These are phyloP conservation scores for Diuraphis noxia DNA, from an alignment of 1,140 invertebrate species.

Conservation along the genomic window DNA sequence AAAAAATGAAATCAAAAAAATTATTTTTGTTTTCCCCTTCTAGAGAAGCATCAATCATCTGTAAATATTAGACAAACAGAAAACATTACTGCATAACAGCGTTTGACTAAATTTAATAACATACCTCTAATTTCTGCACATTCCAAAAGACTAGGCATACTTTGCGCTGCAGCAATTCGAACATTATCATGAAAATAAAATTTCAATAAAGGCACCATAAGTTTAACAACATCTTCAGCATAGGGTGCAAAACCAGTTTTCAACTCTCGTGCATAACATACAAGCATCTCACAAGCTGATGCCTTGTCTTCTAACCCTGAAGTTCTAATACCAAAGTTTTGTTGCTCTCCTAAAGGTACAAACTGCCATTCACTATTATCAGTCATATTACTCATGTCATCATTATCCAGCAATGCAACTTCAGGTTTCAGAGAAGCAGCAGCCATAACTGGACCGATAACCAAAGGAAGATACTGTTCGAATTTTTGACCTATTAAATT, in stretches of 20 bases:
- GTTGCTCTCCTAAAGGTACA: constrained; percentile 93
- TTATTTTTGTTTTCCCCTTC: no score
- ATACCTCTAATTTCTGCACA: constrained; percentile 85
- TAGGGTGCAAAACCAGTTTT: constrained; percentile 96
- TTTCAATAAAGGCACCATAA: constrained; percentile 96
- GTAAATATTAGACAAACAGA: not conserved
- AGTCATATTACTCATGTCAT: constrained; percentile 84
- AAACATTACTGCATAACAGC: not conserved
- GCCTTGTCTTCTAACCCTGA: constrained; percentile 97
- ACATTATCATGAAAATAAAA: constrained; percentile 99
- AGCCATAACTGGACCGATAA: constrained; percentile 95
- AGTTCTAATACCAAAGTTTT: constrained; percentile 90
- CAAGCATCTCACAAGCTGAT: constrained; percentile 98
- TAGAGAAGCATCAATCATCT: no score
- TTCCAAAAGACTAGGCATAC: constrained; percentile 89
- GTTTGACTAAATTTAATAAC: not conserved
- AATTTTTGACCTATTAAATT: constrained; percentile 77
- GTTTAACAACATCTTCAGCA: constrained; percentile 88
- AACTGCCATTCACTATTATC: constrained; percentile 96
- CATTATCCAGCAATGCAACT: constrained; percentile 93
- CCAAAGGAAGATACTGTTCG: constrained; percentile 93
- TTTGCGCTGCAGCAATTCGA: constrained; percentile 88
- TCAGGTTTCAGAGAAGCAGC: constrained; percentile 96
- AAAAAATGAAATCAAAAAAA: no score
- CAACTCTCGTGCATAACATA: constrained; percentile 96